phyloP scores from a whole-genome alignment of 2,113 vertebrate genomes.

The Phrynosoma blainvillii region DNA sequence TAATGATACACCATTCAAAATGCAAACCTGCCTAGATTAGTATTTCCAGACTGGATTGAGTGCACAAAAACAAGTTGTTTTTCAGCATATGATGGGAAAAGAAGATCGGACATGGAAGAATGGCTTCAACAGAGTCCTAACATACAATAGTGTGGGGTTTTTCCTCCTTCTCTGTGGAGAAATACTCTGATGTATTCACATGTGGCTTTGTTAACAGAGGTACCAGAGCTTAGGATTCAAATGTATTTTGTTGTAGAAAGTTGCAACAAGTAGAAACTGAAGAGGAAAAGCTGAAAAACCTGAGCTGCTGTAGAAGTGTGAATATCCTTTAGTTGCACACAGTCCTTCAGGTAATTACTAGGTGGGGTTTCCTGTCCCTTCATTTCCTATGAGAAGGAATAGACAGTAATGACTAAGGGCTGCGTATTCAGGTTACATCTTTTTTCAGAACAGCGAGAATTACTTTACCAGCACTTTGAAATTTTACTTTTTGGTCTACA shows the following conservation, averaged over 20 bases:
- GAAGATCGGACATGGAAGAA: neutral
- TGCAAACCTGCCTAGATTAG: neutral
- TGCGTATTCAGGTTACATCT: neutral
- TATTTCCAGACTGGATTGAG: neutral
- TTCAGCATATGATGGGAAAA: neutral
- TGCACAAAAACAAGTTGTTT: neutral
- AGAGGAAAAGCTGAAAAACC: neutral
- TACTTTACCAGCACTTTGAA: neutral
- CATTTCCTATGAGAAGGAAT: constrained; percentile 2
- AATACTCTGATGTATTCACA: neutral
- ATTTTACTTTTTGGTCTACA: neutral
- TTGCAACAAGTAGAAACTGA: neutral
- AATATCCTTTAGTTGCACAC: neutral
- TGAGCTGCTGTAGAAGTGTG: neutral
- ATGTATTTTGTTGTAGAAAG: neutral
- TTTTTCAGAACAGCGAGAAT: neutral
- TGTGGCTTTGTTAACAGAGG: neutral
- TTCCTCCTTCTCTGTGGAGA: neutral
- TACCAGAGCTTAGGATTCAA: constrained; percentile 1
- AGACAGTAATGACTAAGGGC: neutral
- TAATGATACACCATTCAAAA: neutral
- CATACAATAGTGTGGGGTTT: neutral
- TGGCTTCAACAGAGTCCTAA: neutral
- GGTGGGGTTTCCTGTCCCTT: constrained; percentile 20
- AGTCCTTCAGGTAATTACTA: constrained; percentile 5